Evolutionary conservation across 2,888 invertebrate genomes (phyloP).

Genomic region (Lasioglossum malachurum): DNA sequence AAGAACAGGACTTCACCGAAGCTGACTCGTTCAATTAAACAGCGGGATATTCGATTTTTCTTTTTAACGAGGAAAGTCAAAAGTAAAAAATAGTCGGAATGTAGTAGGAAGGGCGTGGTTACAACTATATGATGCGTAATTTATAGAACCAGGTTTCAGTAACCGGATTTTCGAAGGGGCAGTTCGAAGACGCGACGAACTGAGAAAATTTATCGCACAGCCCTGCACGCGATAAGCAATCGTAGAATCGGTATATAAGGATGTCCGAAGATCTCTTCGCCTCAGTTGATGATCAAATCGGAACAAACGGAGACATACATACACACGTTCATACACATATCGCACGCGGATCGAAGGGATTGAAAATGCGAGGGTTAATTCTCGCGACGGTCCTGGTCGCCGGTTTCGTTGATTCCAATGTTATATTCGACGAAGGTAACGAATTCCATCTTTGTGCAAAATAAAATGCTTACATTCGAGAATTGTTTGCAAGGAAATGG

Average conservation of each 20-base stretch:
- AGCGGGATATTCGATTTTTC: neutral
- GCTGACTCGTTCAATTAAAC: neutral
- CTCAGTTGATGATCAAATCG: neutral
- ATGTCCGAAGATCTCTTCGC: neutral
- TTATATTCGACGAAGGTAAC: neutral
- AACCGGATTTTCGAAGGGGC: too few species aligned
- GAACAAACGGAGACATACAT: neutral
- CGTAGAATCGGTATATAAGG: neutral
- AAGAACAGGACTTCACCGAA: neutral
- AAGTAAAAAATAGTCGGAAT: constrained; percentile 36
- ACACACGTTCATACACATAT: neutral
- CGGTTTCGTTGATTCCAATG: neutral
- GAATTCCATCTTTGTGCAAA: neutral
- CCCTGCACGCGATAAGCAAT: neutral
- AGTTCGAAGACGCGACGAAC: too few species aligned
- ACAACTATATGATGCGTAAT: constrained; percentile 45
- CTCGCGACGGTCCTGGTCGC: neutral
- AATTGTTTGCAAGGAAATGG: too few species aligned
- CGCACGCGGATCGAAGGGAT: neutral
- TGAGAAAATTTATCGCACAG: too few species aligned
- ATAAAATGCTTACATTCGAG: neutral
- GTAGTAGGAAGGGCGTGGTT: constrained; percentile 71
- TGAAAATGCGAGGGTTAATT: neutral
- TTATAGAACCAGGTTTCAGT: too few species aligned
- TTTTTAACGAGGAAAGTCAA: neutral